phyloP scores from a whole-genome alignment of 2,797 vertebrate genomes.

The Pangasius mekongensis region DNA sequence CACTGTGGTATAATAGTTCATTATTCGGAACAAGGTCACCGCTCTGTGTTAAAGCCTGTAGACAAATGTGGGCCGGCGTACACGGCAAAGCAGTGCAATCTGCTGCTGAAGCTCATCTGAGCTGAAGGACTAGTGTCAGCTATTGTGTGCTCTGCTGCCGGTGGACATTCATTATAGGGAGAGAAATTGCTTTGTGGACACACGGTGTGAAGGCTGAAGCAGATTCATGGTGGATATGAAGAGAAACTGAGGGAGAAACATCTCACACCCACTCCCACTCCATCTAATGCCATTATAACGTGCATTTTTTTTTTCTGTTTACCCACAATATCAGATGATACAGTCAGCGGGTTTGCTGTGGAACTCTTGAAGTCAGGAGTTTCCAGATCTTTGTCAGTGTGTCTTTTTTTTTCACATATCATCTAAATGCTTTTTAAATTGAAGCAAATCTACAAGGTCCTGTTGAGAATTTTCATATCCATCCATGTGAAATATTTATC shows the following conservation, averaged over 20 bases:
- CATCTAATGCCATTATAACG: conserved; percentile 31
- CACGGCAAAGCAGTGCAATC: conserved; percentile 35
- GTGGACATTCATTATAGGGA: conserved; percentile 52
- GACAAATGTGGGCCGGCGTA: conserved; percentile 9
- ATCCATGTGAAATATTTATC: conserved; percentile 2
- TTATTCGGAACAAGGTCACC: conserved; percentile 20
- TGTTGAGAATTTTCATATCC: neutral
- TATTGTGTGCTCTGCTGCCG: conserved; percentile 43
- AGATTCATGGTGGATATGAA: conserved; percentile 24
- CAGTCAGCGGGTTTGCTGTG: conserved; percentile 46
- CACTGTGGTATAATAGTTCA: conserved; percentile 3
- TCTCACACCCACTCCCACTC: conserved; percentile 16
- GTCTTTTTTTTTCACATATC: neutral
- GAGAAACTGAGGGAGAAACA: conserved; percentile 5
- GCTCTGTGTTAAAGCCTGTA: conserved; percentile 8
- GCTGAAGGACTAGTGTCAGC: conserved; percentile 48
- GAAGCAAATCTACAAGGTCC: neutral
- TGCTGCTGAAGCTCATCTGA: conserved; percentile 47
- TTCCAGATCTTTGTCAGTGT: neutral
- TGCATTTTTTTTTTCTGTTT: conserved; percentile 1
- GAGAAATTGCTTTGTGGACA: conserved; percentile 59
- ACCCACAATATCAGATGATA: conserved; percentile 27
- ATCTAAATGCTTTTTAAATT: neutral
- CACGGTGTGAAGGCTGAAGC: conserved; percentile 42
- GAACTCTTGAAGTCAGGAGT: neutral